Evolutionary conservation across 1,140 invertebrate genomes (phyloP), one percentile per base, ranked within the genome.

Genomic region (Drosophila triauraria): DNA sequence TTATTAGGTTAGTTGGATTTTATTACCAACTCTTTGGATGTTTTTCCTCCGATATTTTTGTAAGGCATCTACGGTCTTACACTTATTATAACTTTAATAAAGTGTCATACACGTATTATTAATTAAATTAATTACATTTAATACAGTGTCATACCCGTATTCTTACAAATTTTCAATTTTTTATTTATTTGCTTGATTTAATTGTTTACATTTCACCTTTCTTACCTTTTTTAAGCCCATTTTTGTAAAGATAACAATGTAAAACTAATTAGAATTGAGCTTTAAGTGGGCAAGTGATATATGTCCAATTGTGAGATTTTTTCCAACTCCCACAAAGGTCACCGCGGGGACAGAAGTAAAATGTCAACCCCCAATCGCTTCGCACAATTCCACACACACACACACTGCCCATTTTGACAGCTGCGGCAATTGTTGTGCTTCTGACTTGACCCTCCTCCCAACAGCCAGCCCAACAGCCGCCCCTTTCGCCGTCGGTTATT

Each of bases 381-480:
- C 12, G 51, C 20, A n/a, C 12, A 25, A 15, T 57, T 38, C 20
- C 38, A 20, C 7, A 38, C 35, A 38, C 32, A 38, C 32, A 13
- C 30, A 20, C 47, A 51, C 58, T 75, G 70, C 61, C 62, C 74
- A 77, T 43, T 77, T 68, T 71, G 62, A 77, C 74, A 77, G 62
- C 54, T 17, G 27, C 42, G 35, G 43, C 35, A 57, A 68, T 69
- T 72, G 69, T 75, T 75, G 65, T 75, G 56, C 44, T 61, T 60
- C 67, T 42, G 40, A 47, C 35, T 57, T 44, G 56, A 12, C 20
- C 61, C 54, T 12, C 4, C 13, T n/a, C 35, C 7, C 7, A 30
- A 30, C 27, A 30, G 27, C 27, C 27, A 30, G 27, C 27, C 27
- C 27, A 30, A 6, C 27, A 27, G 27, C 27, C 27, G 20, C 12